These are phyloP conservation scores for Psittacus erithacus DNA, from an alignment of 2,113 vertebrate species.

Conservation along the genomic window DNA sequence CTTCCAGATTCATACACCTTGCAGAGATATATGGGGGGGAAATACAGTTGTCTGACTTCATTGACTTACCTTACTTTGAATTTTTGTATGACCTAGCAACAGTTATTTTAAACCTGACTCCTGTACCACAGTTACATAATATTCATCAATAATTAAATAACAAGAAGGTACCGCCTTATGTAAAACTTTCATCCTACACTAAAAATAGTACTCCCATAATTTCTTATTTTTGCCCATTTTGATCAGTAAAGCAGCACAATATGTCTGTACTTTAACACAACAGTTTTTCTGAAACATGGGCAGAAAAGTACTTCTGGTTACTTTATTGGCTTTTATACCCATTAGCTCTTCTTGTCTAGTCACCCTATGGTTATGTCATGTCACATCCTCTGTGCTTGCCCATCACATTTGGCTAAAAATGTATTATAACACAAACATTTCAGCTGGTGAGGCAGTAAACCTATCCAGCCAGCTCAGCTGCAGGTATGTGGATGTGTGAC, in stretches of 20 bases:
- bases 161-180: not conserved
- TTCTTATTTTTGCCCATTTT: not conserved
- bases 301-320: not conserved
- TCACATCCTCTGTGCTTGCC: not conserved
- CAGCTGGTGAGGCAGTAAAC: not conserved
- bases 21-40: not conserved
- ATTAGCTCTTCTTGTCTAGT: not conserved
- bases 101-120: not conserved
- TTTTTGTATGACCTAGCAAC: not conserved
- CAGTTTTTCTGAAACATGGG: not conserved
- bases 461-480: not conserved
- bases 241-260: not conserved
- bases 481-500: not conserved
- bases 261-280: not conserved
- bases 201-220: not conserved
- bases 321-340: not conserved
- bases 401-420: not conserved
- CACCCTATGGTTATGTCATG: not conserved
- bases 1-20: not conserved
- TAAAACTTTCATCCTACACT: not conserved
- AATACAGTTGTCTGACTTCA: not conserved
- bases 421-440: not conserved
- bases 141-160: not conserved
- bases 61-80: not conserved
- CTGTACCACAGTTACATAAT: not conserved